A percentile compares a stretch with the other conserved stretches of the same genome.
These are phyloP conservation scores for Rhadinocentrus ornatus DNA, from an alignment of 2,797 vertebrate genomes.

Conservation along the genomic window DNA sequence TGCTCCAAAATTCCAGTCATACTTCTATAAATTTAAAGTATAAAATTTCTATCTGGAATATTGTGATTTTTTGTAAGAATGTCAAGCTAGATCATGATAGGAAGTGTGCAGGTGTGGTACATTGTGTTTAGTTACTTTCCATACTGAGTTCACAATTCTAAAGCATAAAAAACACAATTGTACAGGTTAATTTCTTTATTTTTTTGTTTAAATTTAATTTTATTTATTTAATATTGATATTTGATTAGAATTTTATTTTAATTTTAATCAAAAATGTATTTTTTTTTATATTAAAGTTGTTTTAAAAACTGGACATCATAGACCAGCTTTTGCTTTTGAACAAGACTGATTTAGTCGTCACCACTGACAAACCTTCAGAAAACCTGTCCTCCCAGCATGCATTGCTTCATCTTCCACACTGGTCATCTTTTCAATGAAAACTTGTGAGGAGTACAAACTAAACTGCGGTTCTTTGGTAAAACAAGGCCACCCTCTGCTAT, in stretches of 20 bases:
- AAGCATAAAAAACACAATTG: not conserved
- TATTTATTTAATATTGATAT: not conserved
- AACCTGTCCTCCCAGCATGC: not conserved
- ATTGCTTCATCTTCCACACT: slow-evolving; percentile 22
- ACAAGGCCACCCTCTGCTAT: slow-evolving; percentile 64
- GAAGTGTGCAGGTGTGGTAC: too few species aligned
- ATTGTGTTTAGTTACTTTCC: not conserved
- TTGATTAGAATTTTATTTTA: not conserved
- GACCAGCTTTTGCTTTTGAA: not conserved
- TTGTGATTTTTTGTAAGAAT: not conserved
- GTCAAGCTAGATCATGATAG: not conserved
- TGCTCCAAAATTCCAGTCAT: too few species aligned
- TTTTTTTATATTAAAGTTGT: too few species aligned
- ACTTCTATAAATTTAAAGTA: not conserved
- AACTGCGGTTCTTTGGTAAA: slow-evolving; percentile 51
- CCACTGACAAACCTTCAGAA: slow-evolving; percentile 3
- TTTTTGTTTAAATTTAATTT: not conserved
- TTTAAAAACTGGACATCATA: not conserved
- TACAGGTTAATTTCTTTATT: not conserved
- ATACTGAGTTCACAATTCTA: not conserved
- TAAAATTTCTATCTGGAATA: not conserved
- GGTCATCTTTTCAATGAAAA: slow-evolving; percentile 28
- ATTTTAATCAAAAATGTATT: not conserved
- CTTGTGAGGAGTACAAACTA: slow-evolving; percentile 19
- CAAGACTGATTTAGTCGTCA: not conserved